Evolutionary conservation across 37 sponge, comb jelly and placozoan genomes (phyloP).

Genomic region (Cliona cf. orientalis): DNA sequence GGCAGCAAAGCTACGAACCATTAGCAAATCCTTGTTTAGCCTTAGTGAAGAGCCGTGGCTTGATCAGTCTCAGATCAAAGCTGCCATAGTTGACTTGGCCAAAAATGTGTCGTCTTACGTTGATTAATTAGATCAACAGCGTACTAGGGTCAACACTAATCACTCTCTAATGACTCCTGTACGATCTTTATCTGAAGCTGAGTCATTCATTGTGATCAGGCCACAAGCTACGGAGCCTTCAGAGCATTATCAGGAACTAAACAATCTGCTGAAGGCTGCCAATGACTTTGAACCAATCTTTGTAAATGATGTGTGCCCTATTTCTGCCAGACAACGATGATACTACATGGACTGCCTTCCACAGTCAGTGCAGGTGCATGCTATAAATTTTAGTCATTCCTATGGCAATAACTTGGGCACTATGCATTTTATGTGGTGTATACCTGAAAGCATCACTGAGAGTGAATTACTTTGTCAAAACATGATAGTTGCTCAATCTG

Average conservation of each 20-base stretch:
- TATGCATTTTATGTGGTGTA: slow-evolving; percentile 9
- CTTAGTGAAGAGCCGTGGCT: not conserved
- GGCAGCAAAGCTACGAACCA: not conserved
- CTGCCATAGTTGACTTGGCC: not conserved
- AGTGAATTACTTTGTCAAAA: not conserved
- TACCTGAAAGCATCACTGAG: not conserved
- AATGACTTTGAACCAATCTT: not conserved
- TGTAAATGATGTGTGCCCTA: slow-evolving; percentile 9
- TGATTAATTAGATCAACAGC: slow-evolving; percentile 3
- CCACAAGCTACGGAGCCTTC: not conserved
- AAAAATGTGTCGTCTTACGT: not conserved
- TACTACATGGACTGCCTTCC: not conserved
- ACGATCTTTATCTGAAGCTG: not conserved
- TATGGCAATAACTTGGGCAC: slow-evolving; percentile 12
- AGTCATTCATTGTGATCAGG: not conserved
- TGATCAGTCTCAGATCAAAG: not conserved
- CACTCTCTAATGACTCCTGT: not conserved
- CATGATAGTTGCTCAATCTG: not conserved
- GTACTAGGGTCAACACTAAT: not conserved
- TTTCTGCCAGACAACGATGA: not conserved
- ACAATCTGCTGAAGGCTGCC: not conserved
- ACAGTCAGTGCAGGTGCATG: not conserved
- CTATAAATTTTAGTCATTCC: not conserved
- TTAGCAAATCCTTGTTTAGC: not conserved
- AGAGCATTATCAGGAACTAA: not conserved